Conservation (phyloP, 2,888 invertebrate genomes). For the Drosophila neotestacea region DNA sequence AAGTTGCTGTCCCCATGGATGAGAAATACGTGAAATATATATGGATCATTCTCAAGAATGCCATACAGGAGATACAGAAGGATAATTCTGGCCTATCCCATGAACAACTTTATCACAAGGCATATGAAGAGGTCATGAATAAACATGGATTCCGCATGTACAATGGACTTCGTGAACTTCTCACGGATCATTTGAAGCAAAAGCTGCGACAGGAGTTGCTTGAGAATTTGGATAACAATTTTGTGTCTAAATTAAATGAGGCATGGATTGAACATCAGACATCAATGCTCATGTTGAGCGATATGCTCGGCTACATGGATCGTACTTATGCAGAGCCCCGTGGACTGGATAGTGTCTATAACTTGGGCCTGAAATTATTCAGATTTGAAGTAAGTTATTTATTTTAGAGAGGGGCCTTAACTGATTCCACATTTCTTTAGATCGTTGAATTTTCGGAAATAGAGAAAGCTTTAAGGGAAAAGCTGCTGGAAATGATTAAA, state of each 20-base stretch:
- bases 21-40: conserved; percentile 6
- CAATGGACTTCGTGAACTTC: conserved; percentile 14
- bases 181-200: conserved; percentile 3
- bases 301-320: conserved; percentile 8
- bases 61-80: conserved; percentile 3
- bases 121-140: conserved; percentile 9
- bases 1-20: background rate
- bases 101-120: background rate
- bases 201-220: conserved; percentile 6
- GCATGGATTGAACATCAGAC: conserved; percentile 14
- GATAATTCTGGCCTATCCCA: background rate
- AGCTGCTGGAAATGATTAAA: conserved; percentile 1
- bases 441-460: conserved; percentile 1
- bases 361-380: conserved; percentile 9
- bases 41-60: conserved; percentile 6
- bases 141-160: conserved; percentile 21
- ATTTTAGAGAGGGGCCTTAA: background rate
- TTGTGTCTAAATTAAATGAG: background rate
- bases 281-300: conserved; percentile 16
- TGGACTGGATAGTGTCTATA: conserved; percentile 9
- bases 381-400: conserved; percentile 7
- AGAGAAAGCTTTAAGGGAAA: background rate
- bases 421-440: background rate
- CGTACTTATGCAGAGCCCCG: background rate
- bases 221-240: background rate